Base-by-base conservation (phyloP, 2,888 invertebrate genomes). In the Drosophila kanekoi region DNA sequence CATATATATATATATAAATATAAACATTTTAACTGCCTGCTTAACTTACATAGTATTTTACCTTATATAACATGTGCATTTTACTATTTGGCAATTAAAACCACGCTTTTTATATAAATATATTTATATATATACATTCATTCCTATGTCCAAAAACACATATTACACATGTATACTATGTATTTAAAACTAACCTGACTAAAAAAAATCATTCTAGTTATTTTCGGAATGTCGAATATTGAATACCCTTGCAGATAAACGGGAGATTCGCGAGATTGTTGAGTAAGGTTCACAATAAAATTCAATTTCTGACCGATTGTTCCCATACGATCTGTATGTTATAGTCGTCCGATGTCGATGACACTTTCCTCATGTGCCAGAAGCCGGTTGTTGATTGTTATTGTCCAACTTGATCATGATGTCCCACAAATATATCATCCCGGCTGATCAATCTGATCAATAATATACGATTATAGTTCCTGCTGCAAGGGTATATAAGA, bases 31-130 rank as follows among this genome's bases (percentile, higher is more conserved):
- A 64, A 64, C 56, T 84, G 81, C 82, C 79, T 87, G 81, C 85
- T 70, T 67, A 47, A 66, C 58, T 71, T 75, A 57, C 62, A 45
- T 60, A 62, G 44, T 38, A 40, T 48, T 61, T 57, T 63, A 70
- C 63, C 70, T 80, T 72, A 81, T 72, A 76, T 85, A 78, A 69
- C 80, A 70, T 68, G 72, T 75, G 79, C 81, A 87, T 87, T 81
- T 73, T 54, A 69, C 37, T 65, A 63, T 65, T 71, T 81, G 81
- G 72, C 87, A 72, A 66, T 81, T 67, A 72, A 69, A 87, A 67
- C 69, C 66, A 71, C 69, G 82, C 88, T 82, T 75, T 65, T 54
- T 68, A 61, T 59, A 66, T 57, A 76, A 44, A 48, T 23, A 23
- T 20, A 20, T 47, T n/a, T n/a, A 64, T 62, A 77, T 48, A 63